phyloP scores from a whole-genome alignment of 2,888 invertebrate genomes.

The Tipula confusa region DNA sequence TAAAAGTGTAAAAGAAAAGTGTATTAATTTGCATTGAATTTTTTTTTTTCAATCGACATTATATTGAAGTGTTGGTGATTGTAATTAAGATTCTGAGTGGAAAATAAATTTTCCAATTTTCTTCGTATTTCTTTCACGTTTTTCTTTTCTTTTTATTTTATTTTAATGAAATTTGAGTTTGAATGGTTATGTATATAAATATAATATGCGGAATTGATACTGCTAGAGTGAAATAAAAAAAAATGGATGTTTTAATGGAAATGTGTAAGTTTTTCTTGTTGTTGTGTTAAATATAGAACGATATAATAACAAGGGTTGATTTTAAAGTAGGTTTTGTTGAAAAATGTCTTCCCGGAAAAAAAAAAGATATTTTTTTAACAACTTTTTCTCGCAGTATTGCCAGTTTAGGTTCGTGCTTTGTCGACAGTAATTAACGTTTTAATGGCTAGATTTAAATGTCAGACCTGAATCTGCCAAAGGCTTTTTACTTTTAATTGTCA shows the following conservation, averaged over 20 bases:
- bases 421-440: not conserved
- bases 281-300: not conserved
- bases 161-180: constrained; percentile 25
- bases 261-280: not conserved
- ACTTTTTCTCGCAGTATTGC: not conserved
- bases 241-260: not conserved
- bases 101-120: constrained; percentile 1
- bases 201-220: constrained; percentile 4
- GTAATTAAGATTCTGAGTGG: constrained; percentile 15
- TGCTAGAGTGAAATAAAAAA: not conserved
- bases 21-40: constrained; percentile 25
- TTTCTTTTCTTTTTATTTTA: not conserved
- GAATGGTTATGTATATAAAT: not conserved
- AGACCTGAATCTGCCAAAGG: not conserved
- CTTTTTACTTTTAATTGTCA: too few relatives aligned
- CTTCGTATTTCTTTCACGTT: not conserved
- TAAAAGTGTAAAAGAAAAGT: constrained; percentile 25
- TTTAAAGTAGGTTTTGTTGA: not conserved
- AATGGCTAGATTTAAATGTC: not conserved
- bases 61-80: constrained; percentile 20
- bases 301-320: not conserved
- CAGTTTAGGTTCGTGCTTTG: not conserved
- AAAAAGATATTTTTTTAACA: not conserved
- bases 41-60: constrained; percentile 6
- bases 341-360: not conserved